These are phyloP conservation scores for Antheraea mylitta DNA, from an alignment of 1,140 invertebrate species.

Conservation along the genomic window DNA sequence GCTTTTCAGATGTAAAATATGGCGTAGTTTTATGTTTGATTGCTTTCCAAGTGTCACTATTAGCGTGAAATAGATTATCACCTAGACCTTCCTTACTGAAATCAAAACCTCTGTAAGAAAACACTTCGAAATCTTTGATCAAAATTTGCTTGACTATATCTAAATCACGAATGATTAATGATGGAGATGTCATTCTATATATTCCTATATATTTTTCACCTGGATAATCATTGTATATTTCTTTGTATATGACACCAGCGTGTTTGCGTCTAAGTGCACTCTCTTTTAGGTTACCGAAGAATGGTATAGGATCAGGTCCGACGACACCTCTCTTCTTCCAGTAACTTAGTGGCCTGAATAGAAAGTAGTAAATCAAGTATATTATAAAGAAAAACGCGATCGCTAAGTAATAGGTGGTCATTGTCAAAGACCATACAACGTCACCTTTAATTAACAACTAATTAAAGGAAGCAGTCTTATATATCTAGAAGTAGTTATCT, in stretches of 20 bases:
- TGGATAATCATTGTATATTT: slow-evolving; percentile 23
- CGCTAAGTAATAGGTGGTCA: not conserved
- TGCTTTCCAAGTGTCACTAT: slow-evolving; percentile 72
- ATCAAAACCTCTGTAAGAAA: slow-evolving; percentile 26
- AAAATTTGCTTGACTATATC: slow-evolving; percentile 27
- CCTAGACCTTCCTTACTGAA: slow-evolving; percentile 28
- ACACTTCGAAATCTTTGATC: slow-evolving; percentile 29
- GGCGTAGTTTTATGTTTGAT: slow-evolving; percentile 78
- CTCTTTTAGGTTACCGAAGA: slow-evolving; percentile 25
- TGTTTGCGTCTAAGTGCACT: slow-evolving; percentile 20
- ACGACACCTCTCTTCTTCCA: slow-evolving; percentile 21
- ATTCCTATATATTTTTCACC: slow-evolving; percentile 23
- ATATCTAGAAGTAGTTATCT: not conserved
- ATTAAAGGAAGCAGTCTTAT: not conserved
- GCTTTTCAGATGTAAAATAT: slow-evolving; percentile 79
- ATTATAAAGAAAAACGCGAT: not conserved
- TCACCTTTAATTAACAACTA: not conserved
- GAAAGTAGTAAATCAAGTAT: not conserved
- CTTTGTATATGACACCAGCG: slow-evolving; percentile 16
- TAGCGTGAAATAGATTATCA: slow-evolving; percentile 35
- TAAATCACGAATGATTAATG: slow-evolving; percentile 22
- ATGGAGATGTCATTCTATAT: slow-evolving; percentile 20
- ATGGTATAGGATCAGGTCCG: slow-evolving; percentile 17
- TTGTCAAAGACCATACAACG: not conserved
- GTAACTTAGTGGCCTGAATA: not conserved